Evolutionary conservation across 1,140 invertebrate species (phyloP).

Genomic region (Steinernema feltiae): DNA sequence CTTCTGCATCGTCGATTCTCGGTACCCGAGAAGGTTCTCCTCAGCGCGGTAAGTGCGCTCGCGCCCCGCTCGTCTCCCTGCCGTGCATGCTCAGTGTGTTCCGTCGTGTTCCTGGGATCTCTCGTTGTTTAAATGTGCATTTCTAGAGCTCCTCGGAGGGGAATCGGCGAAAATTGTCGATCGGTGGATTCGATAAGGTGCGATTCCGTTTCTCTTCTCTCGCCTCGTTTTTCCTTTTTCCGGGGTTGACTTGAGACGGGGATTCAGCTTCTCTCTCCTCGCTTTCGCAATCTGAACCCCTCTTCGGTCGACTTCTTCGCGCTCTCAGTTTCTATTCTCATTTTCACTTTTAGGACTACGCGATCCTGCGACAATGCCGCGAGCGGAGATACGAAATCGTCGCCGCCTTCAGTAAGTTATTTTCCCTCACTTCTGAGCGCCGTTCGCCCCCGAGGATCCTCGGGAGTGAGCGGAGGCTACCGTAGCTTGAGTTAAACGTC

Average conservation of each 20-base stretch:
- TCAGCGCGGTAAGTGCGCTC: slow-evolving; percentile 23
- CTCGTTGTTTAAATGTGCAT: not conserved
- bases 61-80: not conserved
- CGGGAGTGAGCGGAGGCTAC: no score
- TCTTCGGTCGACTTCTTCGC: no score
- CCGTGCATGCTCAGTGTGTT: not conserved
- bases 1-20: slow-evolving; percentile 21
- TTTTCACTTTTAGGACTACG: slow-evolving; percentile 29
- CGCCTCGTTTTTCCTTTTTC: not conserved
- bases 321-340: no score
- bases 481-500: no score
- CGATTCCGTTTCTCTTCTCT: not conserved
- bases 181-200: not conserved
- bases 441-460: no score
- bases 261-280: no score
- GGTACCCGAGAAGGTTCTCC: slow-evolving; percentile 29
- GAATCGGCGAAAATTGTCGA: not conserved
- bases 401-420: slow-evolving; percentile 25
- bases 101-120: not conserved
- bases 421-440: no score
- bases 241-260: not conserved
- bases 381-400: slow-evolving; percentile 24
- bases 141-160: slow-evolving; percentile 6
- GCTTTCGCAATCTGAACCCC: not conserved
- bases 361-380: slow-evolving; percentile 20